These are phyloP conservation scores for Nesidiocoris tenuis DNA, from an alignment of 2,888 invertebrate species.

Conservation along the genomic window DNA sequence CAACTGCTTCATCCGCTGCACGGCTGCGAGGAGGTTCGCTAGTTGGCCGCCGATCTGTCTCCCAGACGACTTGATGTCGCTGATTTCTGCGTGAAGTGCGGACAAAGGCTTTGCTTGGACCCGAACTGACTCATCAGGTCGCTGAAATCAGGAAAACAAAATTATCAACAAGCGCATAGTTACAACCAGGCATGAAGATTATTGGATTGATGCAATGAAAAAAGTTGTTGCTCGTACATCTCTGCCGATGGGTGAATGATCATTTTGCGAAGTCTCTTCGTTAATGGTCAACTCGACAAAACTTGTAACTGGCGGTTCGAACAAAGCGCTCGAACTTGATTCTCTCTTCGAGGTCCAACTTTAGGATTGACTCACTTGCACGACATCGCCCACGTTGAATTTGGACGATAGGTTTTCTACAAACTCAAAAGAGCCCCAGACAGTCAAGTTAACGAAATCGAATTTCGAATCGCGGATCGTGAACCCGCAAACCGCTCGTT, in stretches of 20 bases:
- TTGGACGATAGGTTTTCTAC: conserved; percentile 6
- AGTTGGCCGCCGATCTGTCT: conserved; percentile 56
- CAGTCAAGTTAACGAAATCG: conserved; percentile 72
- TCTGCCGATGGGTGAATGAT: conserved; percentile 13
- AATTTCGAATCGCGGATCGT: conserved; percentile 71
- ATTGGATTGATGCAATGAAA: no score
- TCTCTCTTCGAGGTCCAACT: conserved; percentile 12
- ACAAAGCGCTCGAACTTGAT: not conserved
- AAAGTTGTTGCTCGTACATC: no score
- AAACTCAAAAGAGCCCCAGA: conserved; percentile 64
- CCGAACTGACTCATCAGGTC: conserved; percentile 62
- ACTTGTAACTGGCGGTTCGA: conserved; percentile 31
- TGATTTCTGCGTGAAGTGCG: conserved; percentile 60
- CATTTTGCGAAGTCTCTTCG: conserved; percentile 54
- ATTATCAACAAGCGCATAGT: not conserved
- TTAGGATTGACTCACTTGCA: conserved; percentile 32
- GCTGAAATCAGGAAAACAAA: conserved; percentile 55
- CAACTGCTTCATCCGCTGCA: conserved; percentile 58
- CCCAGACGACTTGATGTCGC: conserved; percentile 59
- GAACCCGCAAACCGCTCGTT: conserved; percentile 72
- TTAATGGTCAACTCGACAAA: conserved; percentile 61
- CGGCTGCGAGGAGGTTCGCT: conserved; percentile 69
- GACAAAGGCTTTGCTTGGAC: conserved; percentile 67
- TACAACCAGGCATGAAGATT: no score
- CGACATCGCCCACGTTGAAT: conserved; percentile 29